Base-by-base conservation (phyloP, 2,888 invertebrate species). In the Sarcophaga variegata region DNA sequence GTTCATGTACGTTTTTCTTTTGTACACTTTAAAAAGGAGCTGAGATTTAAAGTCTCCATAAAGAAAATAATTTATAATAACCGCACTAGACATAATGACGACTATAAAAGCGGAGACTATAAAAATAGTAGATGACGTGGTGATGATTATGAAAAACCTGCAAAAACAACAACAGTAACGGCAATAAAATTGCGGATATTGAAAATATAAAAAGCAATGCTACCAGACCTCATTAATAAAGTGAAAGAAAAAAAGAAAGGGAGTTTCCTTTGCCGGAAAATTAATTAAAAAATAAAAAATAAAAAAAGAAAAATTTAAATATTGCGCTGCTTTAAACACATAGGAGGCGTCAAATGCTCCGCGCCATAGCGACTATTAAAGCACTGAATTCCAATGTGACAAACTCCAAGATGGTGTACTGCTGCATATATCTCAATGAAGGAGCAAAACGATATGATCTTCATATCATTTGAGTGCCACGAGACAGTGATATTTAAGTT, bases 1-100 rank as follows among this genome's bases (percentile, higher is more conserved):
- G 17, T 54, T 12, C 54, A 54, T 17, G 17, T 54, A 54, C 54
- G 17, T 17, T 14, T 12, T 54, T 54, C 17, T 54, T 54, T 54
- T 54, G 17, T 54, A 4, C 54, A 12, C 17, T 54, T 54, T 14
- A 74, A 45, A 60, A 77, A 75, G 17, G 20, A 17, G 14, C 70
- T 67, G 12, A 80, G n/a, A 78, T 74, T 37, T 82, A 62, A 71
- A 66, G 25, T 47, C 70, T 66, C 54, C 54, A 54, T 14, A 14
- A 54, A 54, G 17, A 27, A 54, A 22, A 79, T 80, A 78, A 85
- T 83, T 83, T 78, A 83, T 82, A 70, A 74, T 79, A 85, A 87
- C 82, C 85, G 72, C 80, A 87, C 79, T 82, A 87, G 87, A 87
- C 87, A 85, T 79, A 85, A 81, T 84, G 87, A 87, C 85, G 87